Evolutionary conservation across 2,113 vertebrate genomes (phyloP).

Genomic region (Gadus macrocephalus): DNA sequence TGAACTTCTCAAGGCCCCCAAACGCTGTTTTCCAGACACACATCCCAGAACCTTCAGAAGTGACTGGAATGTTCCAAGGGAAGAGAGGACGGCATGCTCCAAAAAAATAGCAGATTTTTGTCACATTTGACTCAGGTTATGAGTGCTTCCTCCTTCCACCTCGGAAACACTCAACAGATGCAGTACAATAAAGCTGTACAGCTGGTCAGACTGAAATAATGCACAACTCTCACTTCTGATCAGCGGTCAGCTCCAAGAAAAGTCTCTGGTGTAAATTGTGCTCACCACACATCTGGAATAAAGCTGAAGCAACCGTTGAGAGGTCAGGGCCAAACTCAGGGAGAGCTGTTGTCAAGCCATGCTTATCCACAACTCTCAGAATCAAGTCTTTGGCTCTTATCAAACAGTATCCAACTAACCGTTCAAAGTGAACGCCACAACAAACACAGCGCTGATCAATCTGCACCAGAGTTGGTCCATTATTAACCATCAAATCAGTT

Average conservation of each 20-base stretch:
- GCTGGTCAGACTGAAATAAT: constrained; percentile 19
- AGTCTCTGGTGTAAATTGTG: constrained; percentile 33
- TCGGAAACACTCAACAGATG: neutral
- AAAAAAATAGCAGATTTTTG: constrained; percentile 47
- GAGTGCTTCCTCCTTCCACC: constrained; percentile 37
- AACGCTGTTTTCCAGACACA: constrained; percentile 22
- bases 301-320: constrained; percentile 38
- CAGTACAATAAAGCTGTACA: constrained; percentile 14
- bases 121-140: constrained; percentile 33
- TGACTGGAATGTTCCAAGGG: constrained; percentile 44
- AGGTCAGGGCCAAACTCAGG: constrained; percentile 35
- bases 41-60: constrained; percentile 33
- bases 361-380: constrained; percentile 47
- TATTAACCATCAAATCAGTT: neutral
- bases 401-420: constrained; percentile 2
- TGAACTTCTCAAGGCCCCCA: constrained; percentile 36
- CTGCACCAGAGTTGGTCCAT: neutral
- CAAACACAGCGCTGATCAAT: neutral
- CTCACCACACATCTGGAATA: constrained; percentile 47
- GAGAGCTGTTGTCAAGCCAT: constrained; percentile 34
- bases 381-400: constrained; percentile 9
- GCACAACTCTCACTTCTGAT: constrained; percentile 29
- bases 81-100: constrained; percentile 30
- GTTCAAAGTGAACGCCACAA: neutral
- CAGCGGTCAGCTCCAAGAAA: too few relatives aligned